Percentiles rank a stretch among this genome's conserved stretches.
Evolutionary conservation across 2,113 vertebrate genomes (phyloP).

Genomic region (Butorides virescens): DNA sequence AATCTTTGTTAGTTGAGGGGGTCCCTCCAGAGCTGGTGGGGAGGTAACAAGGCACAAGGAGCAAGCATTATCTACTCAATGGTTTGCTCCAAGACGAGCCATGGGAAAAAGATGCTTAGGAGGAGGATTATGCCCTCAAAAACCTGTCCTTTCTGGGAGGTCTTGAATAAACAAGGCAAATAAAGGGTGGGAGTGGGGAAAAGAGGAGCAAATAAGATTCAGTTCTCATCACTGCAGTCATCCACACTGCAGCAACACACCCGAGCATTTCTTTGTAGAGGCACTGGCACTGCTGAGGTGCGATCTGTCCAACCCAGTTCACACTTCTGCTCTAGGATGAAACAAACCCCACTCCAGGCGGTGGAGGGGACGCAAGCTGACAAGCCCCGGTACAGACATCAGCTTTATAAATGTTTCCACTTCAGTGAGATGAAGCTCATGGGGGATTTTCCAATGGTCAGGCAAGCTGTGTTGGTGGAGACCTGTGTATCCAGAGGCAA

Average conservation of each 20-base stretch:
- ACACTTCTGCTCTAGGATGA: not conserved
- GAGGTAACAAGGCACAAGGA: not conserved
- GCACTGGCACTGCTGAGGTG: not conserved
- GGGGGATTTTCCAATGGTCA: not conserved
- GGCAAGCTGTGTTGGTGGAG: not conserved
- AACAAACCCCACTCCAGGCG: not conserved
- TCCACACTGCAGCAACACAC: not conserved
- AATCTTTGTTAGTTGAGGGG: not conserved
- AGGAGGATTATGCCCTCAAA: not conserved
- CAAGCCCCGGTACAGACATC: not conserved
- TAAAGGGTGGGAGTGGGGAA: not conserved
- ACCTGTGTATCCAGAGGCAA: not conserved
- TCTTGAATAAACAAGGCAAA: not conserved
- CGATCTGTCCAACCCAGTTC: not conserved
- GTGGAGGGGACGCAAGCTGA: not conserved
- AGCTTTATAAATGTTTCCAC: not conserved
- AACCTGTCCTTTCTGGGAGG: not conserved
- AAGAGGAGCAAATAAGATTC: not conserved
- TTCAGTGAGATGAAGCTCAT: not conserved
- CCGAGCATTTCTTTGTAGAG: not conserved
- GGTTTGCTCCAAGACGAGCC: not conserved
- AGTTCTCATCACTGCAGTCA: not conserved
- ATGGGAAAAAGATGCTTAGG: not conserved
- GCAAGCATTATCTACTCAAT: not conserved
- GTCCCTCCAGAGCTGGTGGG: not conserved